A percentile compares a stretch with the other conserved stretches of the same genome.
phyloP scores from a whole-genome alignment of 2,797 vertebrate species.

The Sandelia bainsii region DNA sequence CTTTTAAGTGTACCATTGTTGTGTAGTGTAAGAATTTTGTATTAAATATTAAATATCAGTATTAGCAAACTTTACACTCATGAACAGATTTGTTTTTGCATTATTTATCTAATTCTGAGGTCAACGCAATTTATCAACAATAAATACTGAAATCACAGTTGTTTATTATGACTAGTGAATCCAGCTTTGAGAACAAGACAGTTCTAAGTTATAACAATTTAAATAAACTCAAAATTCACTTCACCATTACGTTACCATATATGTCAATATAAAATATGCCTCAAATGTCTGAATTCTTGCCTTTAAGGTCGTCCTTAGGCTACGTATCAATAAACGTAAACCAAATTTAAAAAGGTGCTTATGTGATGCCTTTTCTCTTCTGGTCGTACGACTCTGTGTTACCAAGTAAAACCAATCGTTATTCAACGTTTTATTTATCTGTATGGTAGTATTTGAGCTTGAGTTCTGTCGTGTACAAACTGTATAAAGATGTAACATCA shows the following conservation, averaged over 20 bases:
- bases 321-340: no score
- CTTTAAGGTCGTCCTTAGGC: no score
- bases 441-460: neutral
- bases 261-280: no score
- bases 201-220: no score
- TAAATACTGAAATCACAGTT: neutral
- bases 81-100: conserved; percentile 1
- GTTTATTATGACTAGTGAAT: neutral
- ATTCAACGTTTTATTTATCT: neutral
- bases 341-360: no score
- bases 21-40: neutral
- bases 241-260: no score
- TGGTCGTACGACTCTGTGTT: neutral
- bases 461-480: neutral
- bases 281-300: no score
- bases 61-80: neutral
- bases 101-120: neutral
- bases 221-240: no score
- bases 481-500: conserved; percentile 1
- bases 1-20: neutral
- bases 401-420: neutral
- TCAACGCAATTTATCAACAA: neutral
- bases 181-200: neutral
- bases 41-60: neutral
- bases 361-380: neutral